phyloP scores from a whole-genome alignment of 2,113 vertebrate species.

The Ictalurus furcatus region DNA sequence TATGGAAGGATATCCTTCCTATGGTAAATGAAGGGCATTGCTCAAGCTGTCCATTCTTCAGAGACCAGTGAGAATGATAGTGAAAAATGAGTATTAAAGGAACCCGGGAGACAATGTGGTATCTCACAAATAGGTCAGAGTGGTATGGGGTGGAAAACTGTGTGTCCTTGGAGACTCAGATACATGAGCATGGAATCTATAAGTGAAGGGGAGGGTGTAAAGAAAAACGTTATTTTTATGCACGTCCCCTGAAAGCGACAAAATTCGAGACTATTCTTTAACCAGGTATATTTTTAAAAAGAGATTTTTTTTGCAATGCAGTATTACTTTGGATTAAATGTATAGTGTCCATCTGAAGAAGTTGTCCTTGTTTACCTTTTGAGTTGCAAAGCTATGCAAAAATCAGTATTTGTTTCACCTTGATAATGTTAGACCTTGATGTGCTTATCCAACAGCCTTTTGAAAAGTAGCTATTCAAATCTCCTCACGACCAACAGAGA shows the following conservation, averaged over 20 bases:
- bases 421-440: background rate
- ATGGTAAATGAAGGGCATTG: slow-evolving; percentile 47
- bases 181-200: background rate
- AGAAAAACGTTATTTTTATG: background rate
- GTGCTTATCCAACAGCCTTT: background rate
- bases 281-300: background rate
- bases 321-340: background rate
- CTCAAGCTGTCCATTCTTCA: slow-evolving; percentile 36
- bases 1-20: slow-evolving; percentile 31
- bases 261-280: background rate
- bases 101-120: slow-evolving; percentile 17
- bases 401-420: background rate
- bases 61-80: slow-evolving; percentile 36
- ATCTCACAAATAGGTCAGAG: slow-evolving; percentile 55
- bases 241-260: background rate
- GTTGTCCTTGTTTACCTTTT: background rate
- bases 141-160: slow-evolving; percentile 28
- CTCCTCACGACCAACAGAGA: too few relatives aligned
- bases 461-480: background rate
- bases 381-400: background rate
- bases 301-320: background rate
- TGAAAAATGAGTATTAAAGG: slow-evolving; percentile 50
- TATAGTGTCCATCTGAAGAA: background rate
- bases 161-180: slow-evolving; percentile 20
- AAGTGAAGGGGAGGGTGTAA: slow-evolving; percentile 4